A percentile compares a stretch with the other conserved stretches of the same genome.
Evolutionary conservation across 2,113 vertebrate species (phyloP).

Genomic region (Cottus gobio): DNA sequence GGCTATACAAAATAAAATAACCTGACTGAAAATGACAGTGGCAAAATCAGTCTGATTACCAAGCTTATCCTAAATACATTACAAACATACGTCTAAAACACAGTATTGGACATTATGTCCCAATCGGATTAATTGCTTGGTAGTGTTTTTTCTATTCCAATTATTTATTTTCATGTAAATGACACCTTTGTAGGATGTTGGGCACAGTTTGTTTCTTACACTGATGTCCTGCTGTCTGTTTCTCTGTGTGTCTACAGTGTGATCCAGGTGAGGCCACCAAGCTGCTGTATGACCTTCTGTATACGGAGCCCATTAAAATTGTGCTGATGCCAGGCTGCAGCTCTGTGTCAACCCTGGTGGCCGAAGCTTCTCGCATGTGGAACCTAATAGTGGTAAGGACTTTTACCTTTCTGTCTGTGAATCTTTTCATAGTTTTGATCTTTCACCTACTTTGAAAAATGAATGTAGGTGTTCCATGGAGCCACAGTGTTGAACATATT

Average conservation of each 20-base stretch:
- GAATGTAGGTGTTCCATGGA: neutral
- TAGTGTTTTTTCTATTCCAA: too few relatives aligned
- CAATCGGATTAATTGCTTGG: too few relatives aligned
- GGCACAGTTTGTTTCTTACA: neutral
- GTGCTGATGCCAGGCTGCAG: conserved; percentile 94
- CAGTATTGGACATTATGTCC: too few relatives aligned
- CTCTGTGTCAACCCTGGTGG: conserved; percentile 92
- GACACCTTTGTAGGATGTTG: neutral
- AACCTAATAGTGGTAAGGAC: conserved; percentile 92
- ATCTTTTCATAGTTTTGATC: neutral
- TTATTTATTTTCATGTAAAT: neutral
- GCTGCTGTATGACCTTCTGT: conserved; percentile 92
- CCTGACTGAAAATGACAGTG: too few relatives aligned
- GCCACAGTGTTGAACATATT: too few relatives aligned
- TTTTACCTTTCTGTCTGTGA: neutral
- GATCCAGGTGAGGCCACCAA: conserved; percentile 94
- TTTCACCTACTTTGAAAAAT: neutral
- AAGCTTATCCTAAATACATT: too few relatives aligned
- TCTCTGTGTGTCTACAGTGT: conserved; percentile 80
- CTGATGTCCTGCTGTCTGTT: conserved; percentile 2
- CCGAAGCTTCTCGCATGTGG: conserved; percentile 95
- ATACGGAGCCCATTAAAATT: conserved; percentile 94
- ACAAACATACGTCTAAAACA: too few relatives aligned
- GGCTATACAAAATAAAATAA: too few relatives aligned
- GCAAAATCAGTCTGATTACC: too few relatives aligned